Evolutionary conservation across 2,113 vertebrate species (phyloP).

Genomic region (Piprites chloris): DNA sequence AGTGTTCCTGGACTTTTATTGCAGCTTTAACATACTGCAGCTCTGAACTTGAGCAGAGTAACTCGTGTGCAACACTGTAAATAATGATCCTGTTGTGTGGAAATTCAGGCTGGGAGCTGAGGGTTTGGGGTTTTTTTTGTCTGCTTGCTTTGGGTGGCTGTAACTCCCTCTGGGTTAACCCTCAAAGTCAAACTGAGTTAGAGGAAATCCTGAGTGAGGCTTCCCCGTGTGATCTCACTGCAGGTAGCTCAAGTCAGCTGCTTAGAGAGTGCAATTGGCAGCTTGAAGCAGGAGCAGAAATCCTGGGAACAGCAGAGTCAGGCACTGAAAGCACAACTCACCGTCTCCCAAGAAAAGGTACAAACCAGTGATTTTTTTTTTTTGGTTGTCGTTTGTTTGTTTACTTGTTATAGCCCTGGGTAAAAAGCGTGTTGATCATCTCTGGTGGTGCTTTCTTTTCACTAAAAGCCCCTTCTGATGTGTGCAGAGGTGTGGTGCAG

Average conservation of each 20-base stretch:
- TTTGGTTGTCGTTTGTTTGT: too few relatives aligned
- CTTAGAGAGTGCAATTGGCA: slow-evolving; percentile 74
- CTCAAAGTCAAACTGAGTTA: not conserved
- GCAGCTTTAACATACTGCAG: not conserved
- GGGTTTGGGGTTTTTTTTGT: not conserved
- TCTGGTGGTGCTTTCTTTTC: not conserved
- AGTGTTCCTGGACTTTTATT: not conserved
- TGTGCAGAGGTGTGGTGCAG: not conserved
- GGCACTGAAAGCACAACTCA: slow-evolving; percentile 74
- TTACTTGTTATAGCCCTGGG: too few relatives aligned
- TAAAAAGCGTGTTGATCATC: not conserved
- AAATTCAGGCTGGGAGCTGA: not conserved
- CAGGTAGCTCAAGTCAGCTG: slow-evolving; percentile 75
- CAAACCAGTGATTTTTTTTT: not conserved
- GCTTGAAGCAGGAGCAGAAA: slow-evolving; percentile 77
- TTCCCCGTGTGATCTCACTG: not conserved
- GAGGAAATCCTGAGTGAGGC: not conserved
- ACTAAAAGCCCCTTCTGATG: not conserved
- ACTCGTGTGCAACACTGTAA: not conserved
- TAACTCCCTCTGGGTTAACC: not conserved
- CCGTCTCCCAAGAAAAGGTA: slow-evolving; percentile 81
- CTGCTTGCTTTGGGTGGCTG: not conserved
- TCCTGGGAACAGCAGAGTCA: slow-evolving; percentile 76
- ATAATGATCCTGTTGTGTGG: not conserved
- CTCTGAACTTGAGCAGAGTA: not conserved